These are phyloP conservation scores for Cosmorhoe ocellata DNA, from an alignment of 2,888 invertebrate genomes.

Conservation along the genomic window DNA sequence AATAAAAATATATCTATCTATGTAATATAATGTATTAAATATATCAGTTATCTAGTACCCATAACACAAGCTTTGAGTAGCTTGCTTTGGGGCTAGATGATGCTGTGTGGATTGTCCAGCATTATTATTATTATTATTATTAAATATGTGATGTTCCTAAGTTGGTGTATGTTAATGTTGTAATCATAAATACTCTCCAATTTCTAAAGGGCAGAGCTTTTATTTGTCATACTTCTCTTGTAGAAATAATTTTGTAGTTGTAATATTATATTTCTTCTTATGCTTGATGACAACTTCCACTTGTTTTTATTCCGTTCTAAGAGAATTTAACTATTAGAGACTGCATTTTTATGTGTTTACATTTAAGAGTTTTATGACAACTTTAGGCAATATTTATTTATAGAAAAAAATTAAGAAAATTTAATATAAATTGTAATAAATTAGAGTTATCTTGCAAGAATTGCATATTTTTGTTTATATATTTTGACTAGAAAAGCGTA, in stretches of 20 bases:
- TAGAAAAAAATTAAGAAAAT: constrained; percentile 51
- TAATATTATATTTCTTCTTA: too few species aligned
- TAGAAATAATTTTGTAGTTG: neutral
- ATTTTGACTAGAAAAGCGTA: constrained; percentile 13
- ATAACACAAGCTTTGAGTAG: too few species aligned
- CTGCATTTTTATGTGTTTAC: constrained; percentile 57
- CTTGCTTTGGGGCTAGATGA: too few species aligned
- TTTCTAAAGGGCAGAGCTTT: neutral
- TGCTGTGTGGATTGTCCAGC: too few species aligned
- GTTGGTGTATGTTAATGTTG: neutral
- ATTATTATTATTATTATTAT: too few species aligned
- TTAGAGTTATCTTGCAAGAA: constrained; percentile 26
- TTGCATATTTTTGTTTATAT: constrained; percentile 28
- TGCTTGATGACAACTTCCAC: constrained; percentile 7
- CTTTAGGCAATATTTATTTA: constrained; percentile 67
- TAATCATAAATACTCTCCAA: neutral
- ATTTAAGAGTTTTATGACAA: constrained; percentile 55
- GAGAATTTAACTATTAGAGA: constrained; percentile 57
- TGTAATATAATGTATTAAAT: too few species aligned
- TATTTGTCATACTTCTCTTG: neutral
- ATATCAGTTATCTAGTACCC: too few species aligned
- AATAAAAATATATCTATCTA: too few species aligned
- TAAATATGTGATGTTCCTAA: constrained; percentile 9
- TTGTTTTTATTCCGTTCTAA: constrained; percentile 21
- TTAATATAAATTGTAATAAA: constrained; percentile 43